Percentiles rank a stretch among this genome's conserved stretches.
Conservation (phyloP, 2,888 invertebrate species). For the Sphinx pinastri region DNA sequence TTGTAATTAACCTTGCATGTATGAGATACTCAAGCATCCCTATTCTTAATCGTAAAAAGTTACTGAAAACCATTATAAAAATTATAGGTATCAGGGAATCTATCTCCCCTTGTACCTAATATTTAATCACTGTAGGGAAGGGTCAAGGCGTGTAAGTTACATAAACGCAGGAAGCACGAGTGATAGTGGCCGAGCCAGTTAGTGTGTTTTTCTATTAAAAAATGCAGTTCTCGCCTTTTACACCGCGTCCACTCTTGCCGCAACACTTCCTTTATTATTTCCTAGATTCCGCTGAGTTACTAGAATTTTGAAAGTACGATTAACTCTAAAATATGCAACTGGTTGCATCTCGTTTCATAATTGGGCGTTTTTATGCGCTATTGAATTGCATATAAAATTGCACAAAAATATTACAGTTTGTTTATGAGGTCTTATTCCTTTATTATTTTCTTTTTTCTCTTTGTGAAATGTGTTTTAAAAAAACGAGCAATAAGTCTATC, state of each 20-base stretch:
- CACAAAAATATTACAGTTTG: too few relatives aligned
- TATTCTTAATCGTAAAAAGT: too few relatives aligned
- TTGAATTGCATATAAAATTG: background rate
- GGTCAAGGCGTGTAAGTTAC: constrained; percentile 12
- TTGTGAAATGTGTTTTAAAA: too few relatives aligned
- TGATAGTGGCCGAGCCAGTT: constrained; percentile 6
- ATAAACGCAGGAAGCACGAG: background rate
- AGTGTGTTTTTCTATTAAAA: constrained; percentile 11
- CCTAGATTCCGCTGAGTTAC: constrained; percentile 14
- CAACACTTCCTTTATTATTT: constrained; percentile 23
- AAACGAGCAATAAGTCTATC: too few relatives aligned
- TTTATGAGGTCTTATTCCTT: too few relatives aligned
- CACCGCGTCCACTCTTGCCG: background rate
- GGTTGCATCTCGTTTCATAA: background rate
- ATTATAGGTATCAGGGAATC: background rate
- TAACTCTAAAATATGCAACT: background rate
- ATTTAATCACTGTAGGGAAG: background rate
- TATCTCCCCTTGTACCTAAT: background rate
- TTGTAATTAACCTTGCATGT: too few relatives aligned
- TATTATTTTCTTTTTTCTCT: too few relatives aligned
- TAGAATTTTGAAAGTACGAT: constrained; percentile 13
- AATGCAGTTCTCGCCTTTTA: constrained; percentile 16
- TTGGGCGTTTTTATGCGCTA: background rate
- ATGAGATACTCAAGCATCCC: too few relatives aligned
- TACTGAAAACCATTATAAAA: too few relatives aligned